phyloP scores from a whole-genome alignment of 2,797 vertebrate genomes.

The Myripristis murdjan region DNA sequence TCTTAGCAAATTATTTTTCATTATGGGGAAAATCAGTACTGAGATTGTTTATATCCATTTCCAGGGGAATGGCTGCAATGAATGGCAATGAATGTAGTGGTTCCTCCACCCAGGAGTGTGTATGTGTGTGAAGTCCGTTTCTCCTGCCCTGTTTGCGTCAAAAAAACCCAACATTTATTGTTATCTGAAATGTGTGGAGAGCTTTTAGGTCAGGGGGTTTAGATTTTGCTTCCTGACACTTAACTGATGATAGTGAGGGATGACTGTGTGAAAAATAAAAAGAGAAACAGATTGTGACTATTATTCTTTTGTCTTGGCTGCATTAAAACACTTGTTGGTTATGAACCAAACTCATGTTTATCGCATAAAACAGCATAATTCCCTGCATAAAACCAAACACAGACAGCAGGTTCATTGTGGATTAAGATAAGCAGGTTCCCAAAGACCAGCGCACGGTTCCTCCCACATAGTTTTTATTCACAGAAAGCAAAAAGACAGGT shows the following conservation, averaged over 20 bases:
- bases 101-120: not conserved
- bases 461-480: conserved; percentile 65
- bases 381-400: not conserved
- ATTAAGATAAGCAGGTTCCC: conserved; percentile 7
- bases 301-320: not conserved
- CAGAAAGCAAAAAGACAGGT: conserved; percentile 55
- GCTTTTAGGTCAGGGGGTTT: not conserved
- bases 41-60: conserved; percentile 34
- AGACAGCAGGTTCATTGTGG: not conserved
- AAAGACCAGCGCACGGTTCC: conserved; percentile 44
- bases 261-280: conserved; percentile 55
- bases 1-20: conserved; percentile 61
- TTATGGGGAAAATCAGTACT: conserved; percentile 26
- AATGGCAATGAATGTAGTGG: not conserved
- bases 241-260: conserved; percentile 4
- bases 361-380: too few relatives aligned
- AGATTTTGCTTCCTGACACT: not conserved
- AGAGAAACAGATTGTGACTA: not conserved
- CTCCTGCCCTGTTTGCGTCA: conserved; percentile 1
- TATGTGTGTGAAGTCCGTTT: conserved; percentile 18
- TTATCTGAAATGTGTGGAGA: not conserved
- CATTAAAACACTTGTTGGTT: not conserved
- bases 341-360: not conserved
- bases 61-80: conserved; percentile 5
- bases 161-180: not conserved